phyloP scores from a whole-genome alignment of 2,888 invertebrate species.

The Apamea monoglypha region DNA sequence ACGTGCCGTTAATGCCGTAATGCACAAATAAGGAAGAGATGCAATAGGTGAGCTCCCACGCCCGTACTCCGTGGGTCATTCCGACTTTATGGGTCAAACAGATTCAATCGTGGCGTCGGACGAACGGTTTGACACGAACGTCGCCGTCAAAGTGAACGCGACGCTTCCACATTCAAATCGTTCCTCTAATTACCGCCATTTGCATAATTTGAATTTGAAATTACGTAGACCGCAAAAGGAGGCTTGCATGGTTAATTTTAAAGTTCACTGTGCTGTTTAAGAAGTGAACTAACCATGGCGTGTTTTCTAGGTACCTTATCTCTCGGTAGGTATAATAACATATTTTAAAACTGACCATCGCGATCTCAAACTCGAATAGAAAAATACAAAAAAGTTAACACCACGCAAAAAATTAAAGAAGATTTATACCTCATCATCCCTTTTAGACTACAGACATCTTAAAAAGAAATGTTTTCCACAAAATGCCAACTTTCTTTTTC shows the following conservation, averaged over 20 bases:
- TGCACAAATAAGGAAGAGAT: slow-evolving; percentile 63
- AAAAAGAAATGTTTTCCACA: neutral
- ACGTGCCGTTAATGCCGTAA: slow-evolving; percentile 46
- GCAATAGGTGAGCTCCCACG: slow-evolving; percentile 64
- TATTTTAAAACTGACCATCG: neutral
- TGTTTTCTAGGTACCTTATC: neutral
- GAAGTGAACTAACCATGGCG: neutral
- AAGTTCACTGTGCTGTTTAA: slow-evolving; percentile 29
- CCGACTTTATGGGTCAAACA: slow-evolving; percentile 65
- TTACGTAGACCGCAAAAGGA: slow-evolving; percentile 40
- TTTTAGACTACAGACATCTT: neutral
- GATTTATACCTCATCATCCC: too few relatives aligned
- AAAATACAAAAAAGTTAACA: neutral
- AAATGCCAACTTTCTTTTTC: neutral
- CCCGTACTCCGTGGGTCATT: slow-evolving; percentile 59
- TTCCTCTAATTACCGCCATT: slow-evolving; percentile 62
- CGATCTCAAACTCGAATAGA: neutral
- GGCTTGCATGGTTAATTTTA: slow-evolving; percentile 37
- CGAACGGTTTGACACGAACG: slow-evolving; percentile 59
- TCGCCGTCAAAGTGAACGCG: slow-evolving; percentile 58
- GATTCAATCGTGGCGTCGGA: slow-evolving; percentile 64
- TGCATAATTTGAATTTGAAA: slow-evolving; percentile 59
- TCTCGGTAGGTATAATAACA: neutral
- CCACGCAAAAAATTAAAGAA: neutral
- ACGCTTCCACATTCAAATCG: slow-evolving; percentile 62